A percentile compares a stretch with the other conserved stretches of the same genome.
These are phyloP conservation scores for Cephalotes varians DNA, from an alignment of 2,888 invertebrate species.

Conservation along the genomic window DNA sequence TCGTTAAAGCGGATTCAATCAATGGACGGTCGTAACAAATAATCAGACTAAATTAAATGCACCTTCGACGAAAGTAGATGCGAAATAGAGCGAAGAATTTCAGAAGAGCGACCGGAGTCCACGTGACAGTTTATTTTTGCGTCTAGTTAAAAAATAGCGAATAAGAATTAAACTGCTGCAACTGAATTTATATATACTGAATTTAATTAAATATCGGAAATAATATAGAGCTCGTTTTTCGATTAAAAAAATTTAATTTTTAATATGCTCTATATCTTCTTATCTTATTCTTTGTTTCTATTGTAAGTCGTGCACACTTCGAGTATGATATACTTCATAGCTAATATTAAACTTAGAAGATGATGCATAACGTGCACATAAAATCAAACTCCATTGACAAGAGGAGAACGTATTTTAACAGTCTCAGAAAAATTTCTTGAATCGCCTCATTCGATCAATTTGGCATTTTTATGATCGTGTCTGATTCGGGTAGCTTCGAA, in stretches of 20 bases:
- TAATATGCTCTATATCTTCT: too few relatives aligned
- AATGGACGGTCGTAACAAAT: constrained; percentile 56
- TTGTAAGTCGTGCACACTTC: background rate
- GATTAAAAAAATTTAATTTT: background rate
- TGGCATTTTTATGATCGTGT: constrained; percentile 19
- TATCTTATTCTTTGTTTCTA: too few relatives aligned
- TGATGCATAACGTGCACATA: background rate
- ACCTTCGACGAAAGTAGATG: constrained; percentile 42
- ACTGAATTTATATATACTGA: background rate
- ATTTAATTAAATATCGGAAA: constrained; percentile 21
- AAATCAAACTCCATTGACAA: background rate
- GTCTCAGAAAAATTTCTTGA: background rate
- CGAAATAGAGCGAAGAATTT: constrained; percentile 46
- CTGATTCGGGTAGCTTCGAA: constrained; percentile 29
- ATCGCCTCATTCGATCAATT: background rate
- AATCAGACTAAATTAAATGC: constrained; percentile 57
- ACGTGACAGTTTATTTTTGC: constrained; percentile 44
- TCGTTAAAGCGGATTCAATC: constrained; percentile 61
- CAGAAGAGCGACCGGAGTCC: constrained; percentile 12
- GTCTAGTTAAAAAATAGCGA: background rate
- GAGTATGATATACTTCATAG: background rate
- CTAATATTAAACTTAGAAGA: background rate
- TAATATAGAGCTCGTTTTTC: background rate
- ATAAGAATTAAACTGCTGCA: background rate
- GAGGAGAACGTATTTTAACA: too few relatives aligned